Evolutionary conservation across 2,797 vertebrate species (phyloP).

Genomic region (Rousettus madagascariensis): DNA sequence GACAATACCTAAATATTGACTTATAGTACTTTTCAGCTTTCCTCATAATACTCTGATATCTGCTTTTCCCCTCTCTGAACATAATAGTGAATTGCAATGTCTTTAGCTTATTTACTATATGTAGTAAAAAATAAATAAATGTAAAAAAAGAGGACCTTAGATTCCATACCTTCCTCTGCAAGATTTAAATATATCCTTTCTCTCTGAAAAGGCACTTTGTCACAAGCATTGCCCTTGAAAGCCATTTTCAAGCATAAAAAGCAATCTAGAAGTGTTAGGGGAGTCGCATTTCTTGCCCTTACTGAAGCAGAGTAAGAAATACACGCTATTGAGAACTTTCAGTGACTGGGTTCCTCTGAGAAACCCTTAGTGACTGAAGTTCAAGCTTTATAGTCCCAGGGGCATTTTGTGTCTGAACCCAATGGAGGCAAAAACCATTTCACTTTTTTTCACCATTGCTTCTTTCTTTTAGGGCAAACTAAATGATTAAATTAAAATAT

Average conservation of each 20-base stretch:
- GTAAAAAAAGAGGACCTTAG: neutral
- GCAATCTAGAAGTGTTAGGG: neutral
- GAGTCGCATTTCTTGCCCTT: neutral
- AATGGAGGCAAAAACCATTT: neutral
- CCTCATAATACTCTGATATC: neutral
- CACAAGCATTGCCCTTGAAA: neutral
- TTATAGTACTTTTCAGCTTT: neutral
- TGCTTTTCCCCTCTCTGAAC: neutral
- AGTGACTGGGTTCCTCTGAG: neutral
- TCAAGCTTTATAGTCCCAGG: slow-evolving; percentile 1
- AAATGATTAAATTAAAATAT: slow-evolving; percentile 38
- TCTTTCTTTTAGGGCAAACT: neutral
- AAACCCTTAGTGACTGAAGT: neutral
- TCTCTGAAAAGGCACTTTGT: neutral
- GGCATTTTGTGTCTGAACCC: slow-evolving; percentile 46
- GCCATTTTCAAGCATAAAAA: slow-evolving; percentile 7
- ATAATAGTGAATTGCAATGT: neutral
- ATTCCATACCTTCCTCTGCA: neutral
- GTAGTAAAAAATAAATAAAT: neutral
- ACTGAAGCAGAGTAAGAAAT: slow-evolving; percentile 21
- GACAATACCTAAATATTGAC: neutral
- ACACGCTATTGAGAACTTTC: neutral
- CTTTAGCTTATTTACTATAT: neutral
- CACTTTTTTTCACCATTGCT: neutral
- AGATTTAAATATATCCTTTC: neutral